Conservation (phyloP, 2,888 invertebrate species). For the Heliconius charithonia region DNA sequence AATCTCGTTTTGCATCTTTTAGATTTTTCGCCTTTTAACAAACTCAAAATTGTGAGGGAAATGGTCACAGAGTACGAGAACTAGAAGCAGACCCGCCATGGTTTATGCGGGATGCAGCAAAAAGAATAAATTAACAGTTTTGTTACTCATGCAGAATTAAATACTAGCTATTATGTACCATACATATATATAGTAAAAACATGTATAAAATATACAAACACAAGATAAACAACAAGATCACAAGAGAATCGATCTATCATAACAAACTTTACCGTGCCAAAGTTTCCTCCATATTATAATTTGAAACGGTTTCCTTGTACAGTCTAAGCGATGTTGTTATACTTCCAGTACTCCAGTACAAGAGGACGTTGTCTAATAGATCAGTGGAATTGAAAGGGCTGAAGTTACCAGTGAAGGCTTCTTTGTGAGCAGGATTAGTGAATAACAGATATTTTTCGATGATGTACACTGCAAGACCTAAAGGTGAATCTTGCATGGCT, state of each 20-base stretch:
- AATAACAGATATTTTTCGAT: conserved; percentile 91
- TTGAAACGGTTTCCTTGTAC: conserved; percentile 85
- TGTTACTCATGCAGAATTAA: too few species aligned
- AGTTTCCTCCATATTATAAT: conserved; percentile 57
- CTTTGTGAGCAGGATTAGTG: conserved; percentile 83
- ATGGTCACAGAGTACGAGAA: too few species aligned
- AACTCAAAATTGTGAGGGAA: too few species aligned
- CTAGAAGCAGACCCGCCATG: too few species aligned
- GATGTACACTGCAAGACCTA: conserved; percentile 93
- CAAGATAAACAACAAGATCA: too few species aligned
- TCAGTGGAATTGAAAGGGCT: conserved; percentile 65
- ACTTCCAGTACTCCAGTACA: conserved; percentile 81
- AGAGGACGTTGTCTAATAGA: conserved; percentile 81
- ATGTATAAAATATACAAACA: too few species aligned
- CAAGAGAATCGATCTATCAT: conserved; percentile 6
- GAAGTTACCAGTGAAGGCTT: conserved; percentile 86
- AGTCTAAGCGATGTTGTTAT: conserved; percentile 78
- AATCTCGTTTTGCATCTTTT: too few species aligned
- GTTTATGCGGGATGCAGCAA: too few species aligned
- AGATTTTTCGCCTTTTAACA: too few species aligned
- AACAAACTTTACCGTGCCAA: conserved; percentile 63
- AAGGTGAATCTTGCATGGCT: conserved; percentile 89
- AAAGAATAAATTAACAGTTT: too few species aligned
- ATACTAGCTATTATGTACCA: too few species aligned
- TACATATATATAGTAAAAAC: too few species aligned